These are phyloP conservation scores for Sarcophilus harrisii DNA, from an alignment of 2,797 vertebrate genomes.

Conservation along the genomic window DNA sequence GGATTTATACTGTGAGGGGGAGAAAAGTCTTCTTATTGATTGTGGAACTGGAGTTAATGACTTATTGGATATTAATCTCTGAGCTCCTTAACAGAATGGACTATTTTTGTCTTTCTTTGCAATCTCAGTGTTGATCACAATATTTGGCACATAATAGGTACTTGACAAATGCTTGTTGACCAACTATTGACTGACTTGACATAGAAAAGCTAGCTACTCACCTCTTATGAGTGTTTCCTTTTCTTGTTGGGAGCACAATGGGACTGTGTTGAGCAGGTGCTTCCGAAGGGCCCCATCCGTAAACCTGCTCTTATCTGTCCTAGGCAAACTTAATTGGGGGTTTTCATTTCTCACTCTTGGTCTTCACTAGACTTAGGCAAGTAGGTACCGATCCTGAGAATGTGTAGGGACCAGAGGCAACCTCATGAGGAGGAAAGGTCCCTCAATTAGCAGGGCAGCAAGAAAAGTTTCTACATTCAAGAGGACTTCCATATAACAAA, in stretches of 20 bases:
- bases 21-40: neutral
- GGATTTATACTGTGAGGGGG: neutral
- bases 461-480: neutral
- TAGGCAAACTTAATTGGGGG: neutral
- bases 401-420: neutral
- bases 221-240: neutral
- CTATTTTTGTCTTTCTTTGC: neutral
- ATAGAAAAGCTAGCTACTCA: neutral
- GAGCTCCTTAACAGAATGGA: neutral
- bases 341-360: neutral
- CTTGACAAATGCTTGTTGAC: neutral
- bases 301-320: neutral
- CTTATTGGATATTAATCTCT: neutral
- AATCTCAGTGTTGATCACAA: neutral
- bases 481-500: neutral
- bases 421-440: neutral
- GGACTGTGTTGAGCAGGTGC: neutral
- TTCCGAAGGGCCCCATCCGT: neutral
- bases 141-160: neutral
- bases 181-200: neutral
- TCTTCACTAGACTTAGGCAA: neutral
- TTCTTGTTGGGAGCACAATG: neutral
- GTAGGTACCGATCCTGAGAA: neutral
- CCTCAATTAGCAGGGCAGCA: neutral
- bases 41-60: neutral